phyloP scores from a whole-genome alignment of 2,113 vertebrate species.

The Apus apus region DNA sequence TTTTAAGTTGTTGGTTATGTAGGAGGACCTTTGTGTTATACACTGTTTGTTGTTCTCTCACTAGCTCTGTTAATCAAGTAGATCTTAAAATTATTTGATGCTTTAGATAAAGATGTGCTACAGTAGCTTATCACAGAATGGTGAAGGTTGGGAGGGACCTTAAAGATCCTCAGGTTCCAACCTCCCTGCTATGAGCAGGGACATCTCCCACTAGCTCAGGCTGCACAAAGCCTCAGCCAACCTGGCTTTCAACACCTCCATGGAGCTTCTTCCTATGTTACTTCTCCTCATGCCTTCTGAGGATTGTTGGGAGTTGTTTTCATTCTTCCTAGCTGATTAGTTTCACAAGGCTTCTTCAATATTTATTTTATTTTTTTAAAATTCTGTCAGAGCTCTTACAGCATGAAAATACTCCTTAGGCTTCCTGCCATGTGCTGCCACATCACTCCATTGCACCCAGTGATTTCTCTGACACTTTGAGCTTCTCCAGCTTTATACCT shows the following conservation, averaged over 20 bases:
- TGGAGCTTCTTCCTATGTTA: neutral
- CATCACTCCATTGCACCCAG: neutral
- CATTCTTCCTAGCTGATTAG: neutral
- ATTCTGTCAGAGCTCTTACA: neutral
- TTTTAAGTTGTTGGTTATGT: neutral
- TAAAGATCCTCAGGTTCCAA: no score
- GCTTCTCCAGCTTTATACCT: neutral
- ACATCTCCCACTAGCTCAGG: no score
- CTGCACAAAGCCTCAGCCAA: no score
- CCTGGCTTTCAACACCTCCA: no score
- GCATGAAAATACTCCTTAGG: neutral
- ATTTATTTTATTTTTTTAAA: neutral
- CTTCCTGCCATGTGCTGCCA: neutral
- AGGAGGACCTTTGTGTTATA: neutral
- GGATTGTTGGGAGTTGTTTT: neutral
- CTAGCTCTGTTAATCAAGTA: neutral
- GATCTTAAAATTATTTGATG: neutral
- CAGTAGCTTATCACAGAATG: no score
- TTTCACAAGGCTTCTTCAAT: neutral
- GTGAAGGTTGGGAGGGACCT: no score
- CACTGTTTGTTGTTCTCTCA: neutral
- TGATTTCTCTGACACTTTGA: neutral
- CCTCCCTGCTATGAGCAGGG: no score
- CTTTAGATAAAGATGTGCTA: neutral
- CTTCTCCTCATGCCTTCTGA: neutral